Evolutionary conservation across 2,113 vertebrate genomes (phyloP), one percentile per base, ranked within the genome.

Genomic region (human (Homo sapiens)): DNA sequence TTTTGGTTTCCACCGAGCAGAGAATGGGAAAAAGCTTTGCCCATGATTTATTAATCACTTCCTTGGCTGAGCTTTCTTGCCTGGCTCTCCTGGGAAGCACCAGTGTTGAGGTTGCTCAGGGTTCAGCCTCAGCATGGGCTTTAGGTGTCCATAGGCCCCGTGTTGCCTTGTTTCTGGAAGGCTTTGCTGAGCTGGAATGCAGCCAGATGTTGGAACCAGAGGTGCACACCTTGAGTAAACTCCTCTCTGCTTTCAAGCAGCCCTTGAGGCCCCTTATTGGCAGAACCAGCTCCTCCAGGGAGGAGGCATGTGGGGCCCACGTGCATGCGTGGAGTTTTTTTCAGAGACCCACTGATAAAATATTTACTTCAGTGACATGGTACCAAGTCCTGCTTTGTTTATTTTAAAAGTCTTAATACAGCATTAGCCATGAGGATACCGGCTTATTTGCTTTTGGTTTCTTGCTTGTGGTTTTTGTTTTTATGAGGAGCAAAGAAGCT

Each of bases 381-480:
- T 91, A 57, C 75, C 68, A 8, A 45, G 79, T 50, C 48, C 76
- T 94, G 83, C 86, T 72, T 93, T 48, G 83, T 92, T 97, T 76
- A 82, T 96, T 92, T 95, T 79, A 55, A 89, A 90, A 90, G 35
- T 75, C 79, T 59, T 93, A n/a, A 93, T 48, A 40, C 52, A n/a
- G 30, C 55, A 40, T n/a, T n/a, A 13, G 5, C 86, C 13, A 0
- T 48, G 55, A 72, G 81, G 93, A 78, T 88, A 13, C 48, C 0
- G 32, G 48, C 72, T 81, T 75, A 57, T 81, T 82, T 40, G 78
- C 50, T 66, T 81, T 94, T 87, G 79, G 61, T 50, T 95, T 94
- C 76, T 84, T 48, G 32, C 78, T 85, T 86, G 91, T 0, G 75
- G 89, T 92, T 95, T 97, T 87, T 59, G 68, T 84, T 94, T 94